Base-by-base conservation (phyloP, 2,888 invertebrate species). In the Dasypolia templi region DNA sequence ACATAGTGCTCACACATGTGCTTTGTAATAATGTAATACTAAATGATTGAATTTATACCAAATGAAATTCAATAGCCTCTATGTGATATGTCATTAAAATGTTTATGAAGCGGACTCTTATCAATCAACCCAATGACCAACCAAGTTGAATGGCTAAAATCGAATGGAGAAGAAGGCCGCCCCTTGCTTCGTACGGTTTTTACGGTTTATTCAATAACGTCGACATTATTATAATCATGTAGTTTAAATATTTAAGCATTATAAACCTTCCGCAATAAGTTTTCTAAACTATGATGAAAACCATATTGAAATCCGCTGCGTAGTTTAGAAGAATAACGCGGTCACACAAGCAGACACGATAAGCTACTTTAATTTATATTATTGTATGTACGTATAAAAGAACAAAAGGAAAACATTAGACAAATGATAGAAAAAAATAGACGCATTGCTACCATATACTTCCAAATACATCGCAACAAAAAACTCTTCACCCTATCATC, bases 401-500 rank as follows among this genome's bases (percentile, higher is more conserved):
- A 17, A 32, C n/a, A 9, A 12, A 19, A 75, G 29, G n/a, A n/a
- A 42, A 59, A 51, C 29, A 53, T 26, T 58, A 72, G n/a, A 26
- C 11, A 55, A 26, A 46, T 46, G 7, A 9, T 42, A 17, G 6
- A 59, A 63, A 74, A 26, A 72, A 72, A 55, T 3, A 46, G 14
- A 44, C 17, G 81, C 4, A 62, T 32, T 46, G 22, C 56, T n/a
- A 62, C 42, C 39, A 42, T 73, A 51, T 65, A 39, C 39, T 53
- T n/a, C 14, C 12, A n/a, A 44, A 51, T 39, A 58, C 61, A 72
- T 65, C 17, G 26, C n/a, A 35, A 58, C 39, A 53, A 73, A 76
- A 79, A 86, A 74, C 58, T 58, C 61, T 76, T 67, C 72, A 9
- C 59, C 81, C 79, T 82, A 87, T 86, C 87, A 82, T 78, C 86